Evolutionary conservation across 2,888 invertebrate genomes (phyloP), one percentile per base, ranked within the genome.

Genomic region (Leucania comma): DNA sequence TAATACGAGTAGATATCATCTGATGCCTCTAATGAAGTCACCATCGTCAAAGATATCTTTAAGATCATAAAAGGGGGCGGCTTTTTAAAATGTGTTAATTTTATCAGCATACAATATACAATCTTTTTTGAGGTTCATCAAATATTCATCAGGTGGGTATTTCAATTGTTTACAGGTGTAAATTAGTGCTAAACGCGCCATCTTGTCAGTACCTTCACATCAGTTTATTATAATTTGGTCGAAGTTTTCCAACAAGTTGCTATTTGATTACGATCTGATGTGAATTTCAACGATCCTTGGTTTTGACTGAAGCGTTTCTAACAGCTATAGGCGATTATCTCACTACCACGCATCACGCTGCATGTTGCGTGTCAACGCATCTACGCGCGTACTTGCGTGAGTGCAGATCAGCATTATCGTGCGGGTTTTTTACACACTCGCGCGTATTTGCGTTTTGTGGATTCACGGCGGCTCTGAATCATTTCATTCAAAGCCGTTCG

Each of bases 41-140:
- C 17, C 22, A 20, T 61, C n/a, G 4, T 42, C 3, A 50, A 72
- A 58, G 0, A n/a, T 24, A n/a, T 38, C n/a, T 17, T 17, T 32
- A 63, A 22, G 9, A 32, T 69, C 42, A 42, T 57, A 38, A 72
- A 26, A 22, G 35, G 14, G 17, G 17, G n/a, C n/a, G 35, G 57
- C 29, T 32, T 24, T 75, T 32, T 17, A 6, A 68, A 42, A 68
- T 42, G 26, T 69, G 56, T 17, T 68, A 76, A 76, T 76, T 42
- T 2, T 35, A 57, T 57, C 26, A 22, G 22, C 9, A 50, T 26
- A 68, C 48, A 17, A 29, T 14, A 56, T 32, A 10, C 42, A 72
- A 51, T 68, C 14, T 51, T 62, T 50, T 42, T 50, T 42, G 12
- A 42, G n/a, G 24, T 38, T 62, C 0, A 32, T 62, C 46, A 29